phyloP scores from a whole-genome alignment of 2,797 vertebrate species.

The Macropus fuliginosus region DNA sequence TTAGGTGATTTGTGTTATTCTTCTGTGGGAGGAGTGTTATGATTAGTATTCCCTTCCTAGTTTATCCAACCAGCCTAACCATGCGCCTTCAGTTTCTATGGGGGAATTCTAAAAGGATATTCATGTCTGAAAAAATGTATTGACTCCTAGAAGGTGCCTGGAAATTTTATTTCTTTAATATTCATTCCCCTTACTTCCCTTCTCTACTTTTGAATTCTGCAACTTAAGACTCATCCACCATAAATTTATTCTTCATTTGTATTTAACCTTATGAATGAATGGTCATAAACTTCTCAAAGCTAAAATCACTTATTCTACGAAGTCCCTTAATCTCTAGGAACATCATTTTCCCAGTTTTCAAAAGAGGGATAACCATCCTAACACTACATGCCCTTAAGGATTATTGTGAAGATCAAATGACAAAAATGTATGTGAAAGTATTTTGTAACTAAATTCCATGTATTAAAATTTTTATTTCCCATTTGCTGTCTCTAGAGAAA shows the following conservation, averaged over 20 bases:
- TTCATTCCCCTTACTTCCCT: neutral
- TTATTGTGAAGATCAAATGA: neutral
- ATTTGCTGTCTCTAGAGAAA: neutral
- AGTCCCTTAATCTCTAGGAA: neutral
- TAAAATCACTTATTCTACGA: neutral
- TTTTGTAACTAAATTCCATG: neutral
- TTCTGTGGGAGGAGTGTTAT: neutral
- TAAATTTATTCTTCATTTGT: neutral
- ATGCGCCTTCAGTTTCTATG: neutral
- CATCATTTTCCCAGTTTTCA: neutral
- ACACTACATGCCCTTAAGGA: neutral
- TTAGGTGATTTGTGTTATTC: neutral
- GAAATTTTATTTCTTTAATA: neutral
- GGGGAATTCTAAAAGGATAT: neutral
- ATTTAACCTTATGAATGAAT: neutral
- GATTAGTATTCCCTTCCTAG: neutral
- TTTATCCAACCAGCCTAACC: neutral
- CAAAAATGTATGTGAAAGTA: neutral
- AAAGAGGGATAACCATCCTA: neutral
- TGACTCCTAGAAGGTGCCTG: neutral
- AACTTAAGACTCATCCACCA: neutral
- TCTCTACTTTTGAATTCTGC: neutral
- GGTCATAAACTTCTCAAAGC: neutral
- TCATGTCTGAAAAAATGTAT: neutral
- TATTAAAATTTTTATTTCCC: neutral